A percentile compares a stretch with the other conserved stretches of the same genome.
Conservation (phyloP, 1,140 invertebrate genomes). For the Drosophila albomicans region DNA sequence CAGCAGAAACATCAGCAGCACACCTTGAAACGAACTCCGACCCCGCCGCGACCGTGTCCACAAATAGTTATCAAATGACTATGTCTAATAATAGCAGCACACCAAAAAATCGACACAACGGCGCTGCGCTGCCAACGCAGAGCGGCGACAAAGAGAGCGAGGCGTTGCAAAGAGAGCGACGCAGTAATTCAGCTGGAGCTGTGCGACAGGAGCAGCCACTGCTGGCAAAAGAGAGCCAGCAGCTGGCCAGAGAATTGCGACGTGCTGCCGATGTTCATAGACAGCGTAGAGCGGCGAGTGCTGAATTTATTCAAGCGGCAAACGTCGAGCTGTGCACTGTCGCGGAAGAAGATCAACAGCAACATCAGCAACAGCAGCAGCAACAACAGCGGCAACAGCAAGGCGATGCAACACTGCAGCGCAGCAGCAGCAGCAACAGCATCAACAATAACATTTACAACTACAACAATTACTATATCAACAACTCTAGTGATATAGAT, state of each 20-base stretch:
- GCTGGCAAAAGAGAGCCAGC: constrained; percentile 17
- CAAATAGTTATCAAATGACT: constrained; percentile 84
- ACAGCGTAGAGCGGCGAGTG: constrained; percentile 19
- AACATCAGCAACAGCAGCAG: constrained; percentile 44
- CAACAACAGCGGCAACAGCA: constrained; percentile 25
- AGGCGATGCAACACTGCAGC: constrained; percentile 49
- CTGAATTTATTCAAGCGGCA: constrained; percentile 76
- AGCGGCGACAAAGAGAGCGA: constrained; percentile 38
- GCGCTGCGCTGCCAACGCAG: constrained; percentile 38
- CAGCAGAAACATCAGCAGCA: constrained; percentile 44
- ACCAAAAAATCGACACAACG: constrained; percentile 48
- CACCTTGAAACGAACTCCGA: constrained; percentile 84
- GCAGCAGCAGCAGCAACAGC: constrained; percentile 35
- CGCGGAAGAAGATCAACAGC: constrained; percentile 52
- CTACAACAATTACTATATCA: constrained; percentile 25
- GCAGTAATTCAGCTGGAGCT: constrained; percentile 73
- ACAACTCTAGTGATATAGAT: constrained; percentile 57
- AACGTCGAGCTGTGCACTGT: constrained; percentile 68
- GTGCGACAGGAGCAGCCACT: constrained; percentile 12
- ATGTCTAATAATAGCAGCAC: constrained; percentile 83
- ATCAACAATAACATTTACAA: constrained; percentile 34
- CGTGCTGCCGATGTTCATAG: constrained; percentile 17
- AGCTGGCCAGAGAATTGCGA: constrained; percentile 13
- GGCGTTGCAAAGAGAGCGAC: constrained; percentile 1
- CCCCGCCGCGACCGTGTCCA: constrained; percentile 74